Conservation (phyloP, 2,113 vertebrate genomes). For the Pituophis catenifer region DNA sequence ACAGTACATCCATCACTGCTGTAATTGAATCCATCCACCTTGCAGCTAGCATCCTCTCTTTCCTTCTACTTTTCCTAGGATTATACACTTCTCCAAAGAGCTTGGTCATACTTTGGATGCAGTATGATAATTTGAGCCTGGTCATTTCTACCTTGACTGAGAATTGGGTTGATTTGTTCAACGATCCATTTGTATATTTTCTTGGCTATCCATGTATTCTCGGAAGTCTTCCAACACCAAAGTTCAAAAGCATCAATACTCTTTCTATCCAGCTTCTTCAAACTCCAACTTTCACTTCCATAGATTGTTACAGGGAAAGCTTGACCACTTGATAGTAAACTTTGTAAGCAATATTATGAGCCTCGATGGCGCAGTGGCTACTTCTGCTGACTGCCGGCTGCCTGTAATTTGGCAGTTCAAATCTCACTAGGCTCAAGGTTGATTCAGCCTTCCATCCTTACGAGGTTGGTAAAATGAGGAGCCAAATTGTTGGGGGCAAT, state of each 20-base stretch:
- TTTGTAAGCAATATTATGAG: neutral
- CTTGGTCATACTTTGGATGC: neutral
- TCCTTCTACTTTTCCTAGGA: neutral
- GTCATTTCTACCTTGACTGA: neutral
- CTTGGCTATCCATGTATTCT: neutral
- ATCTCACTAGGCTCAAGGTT: too few relatives aligned
- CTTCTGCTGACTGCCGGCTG: too few relatives aligned
- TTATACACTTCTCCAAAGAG: neutral
- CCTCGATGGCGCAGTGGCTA: too few relatives aligned
- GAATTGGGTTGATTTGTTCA: neutral
- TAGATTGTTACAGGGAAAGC: neutral
- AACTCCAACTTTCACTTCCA: neutral
- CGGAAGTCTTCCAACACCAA: neutral
- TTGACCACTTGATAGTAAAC: neutral
- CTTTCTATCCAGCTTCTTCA: neutral
- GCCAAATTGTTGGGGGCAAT: too few relatives aligned
- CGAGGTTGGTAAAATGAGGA: too few relatives aligned
- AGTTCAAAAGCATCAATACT: neutral
- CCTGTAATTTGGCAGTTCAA: too few relatives aligned
- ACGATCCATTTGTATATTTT: neutral
- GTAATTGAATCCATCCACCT: neutral
- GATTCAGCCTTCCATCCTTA: too few relatives aligned
- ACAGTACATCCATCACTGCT: neutral
- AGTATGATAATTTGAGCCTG: neutral
- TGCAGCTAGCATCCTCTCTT: neutral